Evolutionary conservation across 2,888 invertebrate genomes (phyloP).

Genomic region (Malachius bipustulatus): DNA sequence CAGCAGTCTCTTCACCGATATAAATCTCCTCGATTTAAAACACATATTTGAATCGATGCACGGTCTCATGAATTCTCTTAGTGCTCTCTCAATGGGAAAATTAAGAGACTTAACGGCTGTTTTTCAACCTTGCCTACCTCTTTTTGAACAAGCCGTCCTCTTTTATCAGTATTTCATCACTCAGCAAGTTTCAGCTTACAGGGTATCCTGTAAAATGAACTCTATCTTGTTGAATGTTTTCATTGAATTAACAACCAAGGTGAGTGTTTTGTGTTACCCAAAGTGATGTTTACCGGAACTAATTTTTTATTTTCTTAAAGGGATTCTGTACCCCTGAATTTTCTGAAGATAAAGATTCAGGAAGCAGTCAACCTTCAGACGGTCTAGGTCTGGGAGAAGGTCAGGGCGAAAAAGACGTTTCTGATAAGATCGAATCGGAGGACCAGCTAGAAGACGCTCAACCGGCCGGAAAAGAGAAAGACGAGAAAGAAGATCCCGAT

Average conservation of each 20-base stretch:
- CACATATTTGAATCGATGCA: constrained; percentile 31
- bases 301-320: constrained; percentile 28
- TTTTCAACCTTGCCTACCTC: constrained; percentile 41
- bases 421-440: constrained; percentile 77
- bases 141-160: constrained; percentile 64
- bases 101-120: constrained; percentile 22
- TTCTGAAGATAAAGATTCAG: constrained; percentile 56
- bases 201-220: constrained; percentile 70
- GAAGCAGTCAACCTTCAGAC: constrained; percentile 40
- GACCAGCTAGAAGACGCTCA: constrained; percentile 88
- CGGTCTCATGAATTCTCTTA: constrained; percentile 34
- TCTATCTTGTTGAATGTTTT: constrained; percentile 76
- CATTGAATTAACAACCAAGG: constrained; percentile 65
- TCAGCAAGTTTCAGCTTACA: constrained; percentile 65
- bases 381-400: constrained; percentile 90
- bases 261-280: constrained; percentile 24
- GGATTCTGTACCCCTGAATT: constrained; percentile 92
- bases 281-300: too few relatives aligned
- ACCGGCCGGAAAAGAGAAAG: constrained; percentile 64
- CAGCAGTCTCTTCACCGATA: constrained; percentile 49
- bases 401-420: constrained; percentile 87
- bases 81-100: constrained; percentile 32
- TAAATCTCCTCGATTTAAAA: constrained; percentile 45
- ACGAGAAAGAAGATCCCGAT: constrained; percentile 53
- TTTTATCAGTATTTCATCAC: constrained; percentile 69